Conservation (phyloP, 2,797 vertebrate genomes). For the Sparidentex hasta region DNA sequence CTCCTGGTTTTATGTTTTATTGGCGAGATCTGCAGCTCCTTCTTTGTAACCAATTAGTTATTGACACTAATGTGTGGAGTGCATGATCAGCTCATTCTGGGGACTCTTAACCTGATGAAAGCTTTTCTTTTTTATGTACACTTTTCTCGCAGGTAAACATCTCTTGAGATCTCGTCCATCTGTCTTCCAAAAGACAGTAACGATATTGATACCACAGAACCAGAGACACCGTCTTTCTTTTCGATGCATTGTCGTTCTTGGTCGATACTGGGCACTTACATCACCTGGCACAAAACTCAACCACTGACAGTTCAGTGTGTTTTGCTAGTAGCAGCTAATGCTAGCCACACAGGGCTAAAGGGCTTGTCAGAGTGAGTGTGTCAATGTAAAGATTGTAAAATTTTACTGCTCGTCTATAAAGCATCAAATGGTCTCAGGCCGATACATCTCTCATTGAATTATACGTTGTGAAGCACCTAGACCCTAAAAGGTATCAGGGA, state of each 20-base stretch:
- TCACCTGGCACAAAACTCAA: not conserved
- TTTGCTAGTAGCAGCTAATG: not conserved
- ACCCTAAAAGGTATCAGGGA: no score
- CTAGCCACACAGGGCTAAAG: not conserved
- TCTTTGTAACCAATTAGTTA: slow-evolving; percentile 18
- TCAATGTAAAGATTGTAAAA: no score
- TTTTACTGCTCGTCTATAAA: no score
- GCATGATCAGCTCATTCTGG: slow-evolving; percentile 4
- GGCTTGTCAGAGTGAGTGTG: not conserved
- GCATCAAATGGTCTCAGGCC: no score
- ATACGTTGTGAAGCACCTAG: no score
- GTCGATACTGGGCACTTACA: not conserved
- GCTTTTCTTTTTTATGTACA: not conserved
- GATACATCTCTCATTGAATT: no score
- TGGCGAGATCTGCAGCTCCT: slow-evolving; percentile 26
- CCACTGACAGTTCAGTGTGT: not conserved
- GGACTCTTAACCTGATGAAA: not conserved
- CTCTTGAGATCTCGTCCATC: not conserved
- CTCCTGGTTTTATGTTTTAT: slow-evolving; percentile 40
- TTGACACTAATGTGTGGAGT: not conserved
- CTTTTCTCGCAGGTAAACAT: slow-evolving; percentile 5
- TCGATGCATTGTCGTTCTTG: not conserved
- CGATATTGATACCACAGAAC: not conserved
- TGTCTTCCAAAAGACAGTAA: no score
- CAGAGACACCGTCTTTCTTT: not conserved